Evolutionary conservation across 2,888 invertebrate genomes (phyloP).

Genomic region (Apomyelois bistriatella): DNA sequence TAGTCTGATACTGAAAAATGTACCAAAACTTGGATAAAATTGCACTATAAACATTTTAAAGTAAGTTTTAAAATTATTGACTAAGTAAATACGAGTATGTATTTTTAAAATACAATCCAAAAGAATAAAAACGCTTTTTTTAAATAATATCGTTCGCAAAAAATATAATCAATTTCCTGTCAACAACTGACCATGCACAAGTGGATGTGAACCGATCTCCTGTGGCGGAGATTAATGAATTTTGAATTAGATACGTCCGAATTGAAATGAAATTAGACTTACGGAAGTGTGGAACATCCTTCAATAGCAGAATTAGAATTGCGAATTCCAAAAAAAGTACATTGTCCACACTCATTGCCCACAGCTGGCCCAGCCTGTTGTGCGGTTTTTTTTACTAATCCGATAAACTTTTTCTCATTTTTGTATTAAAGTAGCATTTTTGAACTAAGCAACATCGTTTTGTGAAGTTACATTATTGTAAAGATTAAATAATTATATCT

Average conservation of each 20-base stretch:
- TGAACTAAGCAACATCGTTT: background rate
- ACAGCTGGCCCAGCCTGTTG: conserved; percentile 58
- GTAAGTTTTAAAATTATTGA: no score
- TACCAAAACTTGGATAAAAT: no score
- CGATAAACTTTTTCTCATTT: conserved; percentile 63
- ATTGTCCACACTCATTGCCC: conserved; percentile 57
- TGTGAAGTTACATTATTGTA: no score
- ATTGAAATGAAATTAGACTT: conserved; percentile 71
- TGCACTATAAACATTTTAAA: no score
- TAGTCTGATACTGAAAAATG: no score
- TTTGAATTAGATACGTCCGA: conserved; percentile 74
- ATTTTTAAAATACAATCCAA: no score
- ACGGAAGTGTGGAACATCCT: conserved; percentile 67
- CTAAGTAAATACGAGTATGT: no score
- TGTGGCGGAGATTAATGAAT: conserved; percentile 71
- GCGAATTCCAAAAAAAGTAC: conserved; percentile 56
- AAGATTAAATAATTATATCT: background rate
- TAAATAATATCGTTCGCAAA: conserved; percentile 33
- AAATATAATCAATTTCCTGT: conserved; percentile 73
- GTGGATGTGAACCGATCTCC: conserved; percentile 54
- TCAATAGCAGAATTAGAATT: conserved; percentile 67
- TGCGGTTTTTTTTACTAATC: conserved; percentile 55
- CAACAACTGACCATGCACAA: conserved; percentile 76
- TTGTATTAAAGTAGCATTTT: background rate
- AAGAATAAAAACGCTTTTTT: no score